Base-by-base conservation (phyloP, 1,140 invertebrate genomes). In the Bombus terrestris region DNA sequence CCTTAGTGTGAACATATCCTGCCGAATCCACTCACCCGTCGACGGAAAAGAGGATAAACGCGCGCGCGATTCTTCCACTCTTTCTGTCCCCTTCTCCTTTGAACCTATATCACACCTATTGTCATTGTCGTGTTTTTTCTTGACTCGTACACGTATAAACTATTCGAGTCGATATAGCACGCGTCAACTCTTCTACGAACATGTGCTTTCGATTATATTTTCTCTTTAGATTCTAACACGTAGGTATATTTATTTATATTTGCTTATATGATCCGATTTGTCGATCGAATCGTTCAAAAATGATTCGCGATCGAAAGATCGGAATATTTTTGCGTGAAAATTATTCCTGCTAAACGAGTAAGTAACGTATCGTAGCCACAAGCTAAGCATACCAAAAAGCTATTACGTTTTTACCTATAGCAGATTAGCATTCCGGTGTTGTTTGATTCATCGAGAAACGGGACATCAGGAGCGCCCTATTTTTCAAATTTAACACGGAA, bases 1-100 rank as follows among this genome's bases (percentile, higher is more conserved):
- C 95, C 95, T 93, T 95, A 95, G 93, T 95, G 92, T 89, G 91
- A 86, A 15, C 66, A 82, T n/a, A 47, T 47, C 72, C 57, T 57
- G 43, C 79, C 81, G 66, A 79, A 78, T 69, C 39, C 62, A 74
- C 12, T 59, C 25, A 22, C 82, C 83, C 81, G 89, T 90, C 89
- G 89, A 92, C 87, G 83, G 75, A 91, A 91, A 64, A 91, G 79
- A 85, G 86, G 66, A 87, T 83, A 86, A 85, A 84, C 47, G 37
- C 39, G 3, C 75, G 35, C 10, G 9, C 9, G 0, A 8, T 10
- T n/a, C 43, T 25, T 18, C 10, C 3, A n/a, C 41, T 15, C 5
- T 22, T 15, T 28, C 28, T 28, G 8, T 22, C 15, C 37, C 12
- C 3, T 15, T 22, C n/a, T 35, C 4, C n/a, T 18, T 35, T 53